These are phyloP conservation scores for Hirtodrosophila histrioides DNA, from an alignment of 2,888 invertebrate genomes.

Conservation along the genomic window DNA sequence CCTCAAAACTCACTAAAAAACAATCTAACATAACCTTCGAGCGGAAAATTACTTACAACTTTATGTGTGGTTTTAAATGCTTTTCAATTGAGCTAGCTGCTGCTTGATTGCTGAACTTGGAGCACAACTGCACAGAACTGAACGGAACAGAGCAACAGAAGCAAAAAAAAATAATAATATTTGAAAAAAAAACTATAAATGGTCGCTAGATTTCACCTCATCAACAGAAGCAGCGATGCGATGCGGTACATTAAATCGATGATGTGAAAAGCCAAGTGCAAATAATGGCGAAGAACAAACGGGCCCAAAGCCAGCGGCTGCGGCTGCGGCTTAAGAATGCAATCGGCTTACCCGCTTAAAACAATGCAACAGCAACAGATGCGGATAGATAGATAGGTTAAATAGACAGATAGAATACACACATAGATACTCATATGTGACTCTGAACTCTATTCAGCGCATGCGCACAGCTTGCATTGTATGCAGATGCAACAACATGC, in stretches of 20 bases:
- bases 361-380: conserved; percentile 55
- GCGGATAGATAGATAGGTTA: conserved; percentile 21
- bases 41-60: conserved; percentile 59
- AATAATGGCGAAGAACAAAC: conserved; percentile 8
- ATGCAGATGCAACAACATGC: conserved; percentile 54
- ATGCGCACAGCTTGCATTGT: conserved; percentile 45
- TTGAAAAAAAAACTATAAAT: conserved; percentile 15
- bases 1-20: conserved; percentile 60
- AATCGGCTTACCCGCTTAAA: conserved; percentile 21
- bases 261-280: conserved; percentile 72
- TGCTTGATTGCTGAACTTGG: conserved; percentile 27
- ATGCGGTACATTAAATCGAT: conserved; percentile 74
- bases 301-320: neutral
- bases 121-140: conserved; percentile 32
- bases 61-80: conserved; percentile 28
- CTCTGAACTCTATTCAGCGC: conserved; percentile 3
- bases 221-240: conserved; percentile 82
- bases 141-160: conserved; percentile 17
- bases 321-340: conserved; percentile 44
- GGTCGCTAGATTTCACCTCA: conserved; percentile 83
- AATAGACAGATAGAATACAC: conserved; percentile 13
- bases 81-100: conserved; percentile 43
- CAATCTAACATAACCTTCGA: conserved; percentile 71
- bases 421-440: conserved; percentile 18
- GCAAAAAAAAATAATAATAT: conserved; percentile 26